Base-by-base conservation (phyloP, 2,888 invertebrate genomes). In the Apamea epomidion region DNA sequence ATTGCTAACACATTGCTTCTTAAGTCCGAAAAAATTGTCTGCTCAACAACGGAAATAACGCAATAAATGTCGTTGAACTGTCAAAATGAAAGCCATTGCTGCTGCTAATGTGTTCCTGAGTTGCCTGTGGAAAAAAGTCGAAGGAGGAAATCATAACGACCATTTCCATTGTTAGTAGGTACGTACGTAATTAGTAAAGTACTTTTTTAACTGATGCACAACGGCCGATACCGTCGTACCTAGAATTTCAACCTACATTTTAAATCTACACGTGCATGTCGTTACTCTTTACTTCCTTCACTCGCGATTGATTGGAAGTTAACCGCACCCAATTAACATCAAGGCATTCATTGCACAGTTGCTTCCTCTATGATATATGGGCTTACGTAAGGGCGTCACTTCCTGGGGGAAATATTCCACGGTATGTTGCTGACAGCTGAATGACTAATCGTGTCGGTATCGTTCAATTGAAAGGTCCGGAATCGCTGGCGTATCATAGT, bases 311-410 rank as follows among this genome's bases (percentile, higher is more conserved):
- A 84, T 84, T 81, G 88, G 51, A 76, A 78, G 70, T 80, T 64
- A 84, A 71, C 73, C 51, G 70, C 72, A 73, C 51, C 67, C 58
- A 87, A 85, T 87, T 84, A 85, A 70, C 62, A 87, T 73, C 67
- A 78, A 76, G 45, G 64, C 77, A 74, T 80, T 80, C 45, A 75
- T 84, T 80, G 71, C 62, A 78, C 74, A 29, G 45, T 82, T 67
- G 69, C 74, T 86, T 87, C 86, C 88, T 88, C 74, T 73, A 74
- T 79, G 76, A 78, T 82, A 72, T 70, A 80, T 74, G 78, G 72
- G n/a, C 62, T 87, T 86, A 85, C 71, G 74, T 80, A 88, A 82
- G 70, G 62, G 75, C 51, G 32, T 54, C 29, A 83, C 60, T 87
- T 87, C 87, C 88, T 80, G 64, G 74, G 65, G 72, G 65, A 85